phyloP scores from a whole-genome alignment of 2,888 invertebrate genomes.

The Microctonus hyperodae region DNA sequence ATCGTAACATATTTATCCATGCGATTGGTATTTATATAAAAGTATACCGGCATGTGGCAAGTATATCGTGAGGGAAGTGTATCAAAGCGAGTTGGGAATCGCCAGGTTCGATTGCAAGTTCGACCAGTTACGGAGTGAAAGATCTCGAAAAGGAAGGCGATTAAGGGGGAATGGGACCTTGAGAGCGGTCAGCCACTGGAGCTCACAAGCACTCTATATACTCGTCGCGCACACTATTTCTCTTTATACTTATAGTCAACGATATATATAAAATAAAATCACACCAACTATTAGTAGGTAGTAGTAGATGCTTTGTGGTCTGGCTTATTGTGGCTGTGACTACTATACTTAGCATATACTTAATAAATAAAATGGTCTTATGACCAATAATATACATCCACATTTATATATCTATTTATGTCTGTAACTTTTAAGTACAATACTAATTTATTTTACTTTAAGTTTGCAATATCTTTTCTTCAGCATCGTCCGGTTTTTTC shows the following conservation, averaged over 20 bases:
- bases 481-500: constrained; percentile 38
- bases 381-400: neutral
- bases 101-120: constrained; percentile 50
- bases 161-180: constrained; percentile 57
- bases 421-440: neutral
- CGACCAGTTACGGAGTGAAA: constrained; percentile 47
- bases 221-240: neutral
- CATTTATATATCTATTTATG: neutral
- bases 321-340: neutral
- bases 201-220: constrained; percentile 31
- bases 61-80: constrained; percentile 9
- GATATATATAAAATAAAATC: neutral
- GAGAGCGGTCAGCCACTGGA: constrained; percentile 61
- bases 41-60: constrained; percentile 23
- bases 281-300: neutral
- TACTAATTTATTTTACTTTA: neutral
- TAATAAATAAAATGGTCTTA: neutral
- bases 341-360: neutral
- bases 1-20: constrained; percentile 33
- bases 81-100: constrained; percentile 30
- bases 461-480: constrained; percentile 29
- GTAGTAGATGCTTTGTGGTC: neutral
- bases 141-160: constrained; percentile 58
- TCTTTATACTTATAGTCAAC: neutral
- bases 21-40: constrained; percentile 11